Percentiles rank a stretch among this genome's conserved stretches.
Evolutionary conservation across 2,888 invertebrate genomes (phyloP).

Genomic region (Pseudeuparius sepicola): DNA sequence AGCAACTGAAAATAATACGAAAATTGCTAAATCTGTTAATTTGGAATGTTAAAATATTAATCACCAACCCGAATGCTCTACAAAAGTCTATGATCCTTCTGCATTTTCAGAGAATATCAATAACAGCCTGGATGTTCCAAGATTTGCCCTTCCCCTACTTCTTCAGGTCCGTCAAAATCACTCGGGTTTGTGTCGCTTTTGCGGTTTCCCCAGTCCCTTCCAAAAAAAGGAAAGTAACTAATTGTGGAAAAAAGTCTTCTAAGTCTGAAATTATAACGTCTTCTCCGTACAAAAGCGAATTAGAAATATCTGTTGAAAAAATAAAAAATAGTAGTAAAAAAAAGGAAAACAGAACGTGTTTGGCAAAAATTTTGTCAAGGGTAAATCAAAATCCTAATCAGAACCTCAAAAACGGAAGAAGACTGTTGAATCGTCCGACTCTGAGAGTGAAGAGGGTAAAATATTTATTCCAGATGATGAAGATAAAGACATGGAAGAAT

Average conservation of each 20-base stretch:
- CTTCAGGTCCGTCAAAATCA: slow-evolving; percentile 7
- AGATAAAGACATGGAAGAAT: slow-evolving; percentile 10
- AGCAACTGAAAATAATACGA: slow-evolving; percentile 4
- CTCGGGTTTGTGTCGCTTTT: slow-evolving; percentile 5
- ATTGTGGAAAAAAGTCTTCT: slow-evolving; percentile 8
- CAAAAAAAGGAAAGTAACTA: slow-evolving; percentile 8
- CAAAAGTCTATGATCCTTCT: background rate
- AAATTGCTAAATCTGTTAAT: slow-evolving; percentile 4
- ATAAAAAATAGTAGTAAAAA: slow-evolving; percentile 7
- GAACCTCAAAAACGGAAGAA: slow-evolving; percentile 8
- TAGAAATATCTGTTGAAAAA: slow-evolving; percentile 7
- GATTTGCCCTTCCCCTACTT: slow-evolving; percentile 5
- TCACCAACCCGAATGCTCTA: slow-evolving; percentile 1
- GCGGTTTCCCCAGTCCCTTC: slow-evolving; percentile 1
- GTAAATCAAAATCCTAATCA: slow-evolving; percentile 4
- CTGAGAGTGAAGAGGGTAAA: slow-evolving; percentile 9
- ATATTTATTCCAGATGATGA: slow-evolving; percentile 9
- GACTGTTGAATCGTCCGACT: slow-evolving; percentile 9
- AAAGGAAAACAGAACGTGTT: slow-evolving; percentile 9
- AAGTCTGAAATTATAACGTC: slow-evolving; percentile 9
- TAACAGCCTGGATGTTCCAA: slow-evolving; percentile 7
- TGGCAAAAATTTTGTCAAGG: slow-evolving; percentile 8
- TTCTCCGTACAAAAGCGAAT: slow-evolving; percentile 7
- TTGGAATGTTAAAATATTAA: slow-evolving; percentile 1
- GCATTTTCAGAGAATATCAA: slow-evolving; percentile 3